phyloP scores from a whole-genome alignment of 2,888 invertebrate species.

The Disparrhopalites patrizii region DNA sequence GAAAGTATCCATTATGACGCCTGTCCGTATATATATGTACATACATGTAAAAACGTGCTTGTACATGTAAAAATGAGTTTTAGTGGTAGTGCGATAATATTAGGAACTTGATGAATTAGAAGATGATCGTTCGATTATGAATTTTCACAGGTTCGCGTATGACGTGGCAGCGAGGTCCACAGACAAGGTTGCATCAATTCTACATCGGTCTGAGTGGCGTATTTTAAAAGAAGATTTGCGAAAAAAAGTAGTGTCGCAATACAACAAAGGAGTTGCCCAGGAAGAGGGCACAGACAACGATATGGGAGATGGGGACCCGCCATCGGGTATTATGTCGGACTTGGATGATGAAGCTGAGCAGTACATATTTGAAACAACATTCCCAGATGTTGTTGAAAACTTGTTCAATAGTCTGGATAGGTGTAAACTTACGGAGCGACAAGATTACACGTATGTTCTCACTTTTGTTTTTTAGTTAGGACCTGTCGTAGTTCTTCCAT shows the following conservation, averaged over 20 bases:
- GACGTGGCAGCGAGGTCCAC: constrained; percentile 31
- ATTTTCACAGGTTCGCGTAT: constrained; percentile 33
- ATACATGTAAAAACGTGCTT: not conserved
- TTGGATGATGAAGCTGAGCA: constrained; percentile 46
- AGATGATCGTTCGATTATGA: not conserved
- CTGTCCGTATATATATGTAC: not conserved
- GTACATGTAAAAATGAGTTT: too few relatives aligned
- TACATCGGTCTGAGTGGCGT: constrained; percentile 42
- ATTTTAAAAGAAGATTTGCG: constrained; percentile 38
- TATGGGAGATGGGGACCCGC: constrained; percentile 27
- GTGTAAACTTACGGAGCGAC: constrained; percentile 18
- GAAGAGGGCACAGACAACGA: constrained; percentile 40
- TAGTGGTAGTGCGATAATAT: too few relatives aligned
- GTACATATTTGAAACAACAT: constrained; percentile 37
- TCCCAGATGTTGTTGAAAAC: constrained; percentile 39
- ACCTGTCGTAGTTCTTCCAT: not conserved
- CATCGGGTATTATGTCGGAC: constrained; percentile 22
- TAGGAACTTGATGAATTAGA: not conserved
- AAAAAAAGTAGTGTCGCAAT: constrained; percentile 30
- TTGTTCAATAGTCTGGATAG: constrained; percentile 42
- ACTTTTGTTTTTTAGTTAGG: not conserved
- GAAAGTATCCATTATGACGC: too few relatives aligned
- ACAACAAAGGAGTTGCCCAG: constrained; percentile 36
- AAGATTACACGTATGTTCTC: not conserved
- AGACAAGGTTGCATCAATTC: constrained; percentile 34